Percentiles rank a stretch among this genome's conserved stretches.
Conservation (phyloP, 2,888 invertebrate genomes). For the Lycaena phlaeas region DNA sequence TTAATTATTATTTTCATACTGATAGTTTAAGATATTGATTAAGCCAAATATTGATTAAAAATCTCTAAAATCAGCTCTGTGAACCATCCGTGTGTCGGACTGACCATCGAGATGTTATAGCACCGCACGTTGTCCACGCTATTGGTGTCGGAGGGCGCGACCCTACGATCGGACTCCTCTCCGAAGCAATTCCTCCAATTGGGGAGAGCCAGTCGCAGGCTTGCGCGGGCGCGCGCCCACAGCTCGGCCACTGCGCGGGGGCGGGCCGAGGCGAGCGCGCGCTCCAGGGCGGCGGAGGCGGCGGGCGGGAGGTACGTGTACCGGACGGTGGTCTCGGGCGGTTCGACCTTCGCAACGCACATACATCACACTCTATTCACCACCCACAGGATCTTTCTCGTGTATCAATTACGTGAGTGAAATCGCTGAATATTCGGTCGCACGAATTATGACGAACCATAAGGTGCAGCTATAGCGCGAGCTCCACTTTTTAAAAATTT, state of each 20-base stretch:
- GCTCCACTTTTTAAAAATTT: too few species aligned
- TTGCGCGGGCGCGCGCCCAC: constrained; percentile 32
- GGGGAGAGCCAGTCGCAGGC: constrained; percentile 37
- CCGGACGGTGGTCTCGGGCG: constrained; percentile 37
- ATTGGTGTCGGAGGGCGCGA: constrained; percentile 45
- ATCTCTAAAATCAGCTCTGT: too few species aligned
- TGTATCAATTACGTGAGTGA: too few species aligned
- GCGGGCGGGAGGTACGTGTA: constrained; percentile 46
- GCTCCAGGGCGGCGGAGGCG: constrained; percentile 37
- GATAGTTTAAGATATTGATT: too few species aligned
- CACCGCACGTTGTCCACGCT: constrained; percentile 44
- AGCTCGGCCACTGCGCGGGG: constrained; percentile 19
- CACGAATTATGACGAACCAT: too few species aligned
- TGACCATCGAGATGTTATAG: constrained; percentile 56
- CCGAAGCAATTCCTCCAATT: constrained; percentile 37
- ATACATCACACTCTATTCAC: too few species aligned
- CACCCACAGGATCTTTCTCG: too few species aligned
- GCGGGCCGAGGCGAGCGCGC: constrained; percentile 25
- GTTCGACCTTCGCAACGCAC: constrained; percentile 34
- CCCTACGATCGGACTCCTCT: constrained; percentile 36
- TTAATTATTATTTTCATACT: too few species aligned
- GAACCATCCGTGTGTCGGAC: neutral
- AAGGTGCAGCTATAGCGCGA: too few species aligned
- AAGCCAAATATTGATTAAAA: too few species aligned
- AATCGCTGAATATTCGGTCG: too few species aligned